Percentiles rank a stretch among this genome's conserved stretches.
Evolutionary conservation across 2,888 invertebrate genomes (phyloP).

Genomic region (Linnaemya tessellans): DNA sequence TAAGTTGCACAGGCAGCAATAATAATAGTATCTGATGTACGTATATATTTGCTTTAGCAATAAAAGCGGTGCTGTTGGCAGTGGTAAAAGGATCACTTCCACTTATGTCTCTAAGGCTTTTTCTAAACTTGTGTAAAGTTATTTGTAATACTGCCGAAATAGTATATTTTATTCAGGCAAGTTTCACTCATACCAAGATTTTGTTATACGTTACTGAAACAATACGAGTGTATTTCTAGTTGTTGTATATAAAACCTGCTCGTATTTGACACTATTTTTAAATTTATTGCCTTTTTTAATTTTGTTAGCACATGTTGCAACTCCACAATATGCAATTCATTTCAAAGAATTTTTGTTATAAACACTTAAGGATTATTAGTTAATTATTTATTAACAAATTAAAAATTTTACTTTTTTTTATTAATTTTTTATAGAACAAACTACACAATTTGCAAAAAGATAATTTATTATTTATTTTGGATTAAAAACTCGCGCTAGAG

Average conservation of each 20-base stretch:
- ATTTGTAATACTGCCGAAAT: conserved; percentile 52
- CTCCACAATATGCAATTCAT: not conserved
- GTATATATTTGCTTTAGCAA: not conserved
- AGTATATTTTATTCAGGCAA: not conserved
- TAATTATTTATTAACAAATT: not conserved
- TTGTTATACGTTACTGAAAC: not conserved
- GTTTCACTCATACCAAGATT: not conserved
- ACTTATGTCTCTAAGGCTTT: conserved; percentile 30
- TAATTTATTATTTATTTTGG: conserved; percentile 1
- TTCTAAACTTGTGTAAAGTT: conserved; percentile 40
- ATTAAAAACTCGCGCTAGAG: conserved; percentile 53
- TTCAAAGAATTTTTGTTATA: not conserved
- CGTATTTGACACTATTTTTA: not conserved
- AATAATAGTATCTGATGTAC: conserved; percentile 3
- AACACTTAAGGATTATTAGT: not conserved
- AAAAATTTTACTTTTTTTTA: not conserved
- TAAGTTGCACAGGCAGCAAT: conserved; percentile 1
- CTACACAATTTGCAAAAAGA: not conserved
- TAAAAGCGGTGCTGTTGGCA: conserved; percentile 7
- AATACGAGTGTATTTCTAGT: not conserved
- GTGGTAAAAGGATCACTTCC: conserved; percentile 32
- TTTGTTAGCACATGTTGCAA: not conserved
- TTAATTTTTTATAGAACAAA: not conserved
- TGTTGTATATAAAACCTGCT: not conserved
- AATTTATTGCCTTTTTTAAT: not conserved